These are phyloP conservation scores for Teleogryllus occipitalis DNA, from an alignment of 1,140 invertebrate genomes.

Conservation along the genomic window DNA sequence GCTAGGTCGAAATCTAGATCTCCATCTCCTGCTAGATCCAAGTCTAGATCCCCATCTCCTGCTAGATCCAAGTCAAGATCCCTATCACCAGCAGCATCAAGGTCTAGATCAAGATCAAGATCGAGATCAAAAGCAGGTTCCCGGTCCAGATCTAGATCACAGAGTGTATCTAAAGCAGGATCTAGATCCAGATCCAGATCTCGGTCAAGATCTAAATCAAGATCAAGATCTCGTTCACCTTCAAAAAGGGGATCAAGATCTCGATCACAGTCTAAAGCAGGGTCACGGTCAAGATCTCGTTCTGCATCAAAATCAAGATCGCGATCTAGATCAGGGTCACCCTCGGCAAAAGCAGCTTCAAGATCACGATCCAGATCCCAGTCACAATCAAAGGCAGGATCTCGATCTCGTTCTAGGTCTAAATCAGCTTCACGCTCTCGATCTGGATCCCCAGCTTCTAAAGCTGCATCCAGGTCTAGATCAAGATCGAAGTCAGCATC, in stretches of 20 bases:
- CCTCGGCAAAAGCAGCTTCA: constrained; percentile 13
- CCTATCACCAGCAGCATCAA: constrained; percentile 14
- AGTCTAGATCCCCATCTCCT: not conserved
- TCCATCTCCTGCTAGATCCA: not conserved
- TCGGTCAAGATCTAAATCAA: constrained; percentile 27
- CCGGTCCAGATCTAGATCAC: constrained; percentile 28
- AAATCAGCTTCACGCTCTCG: constrained; percentile 13
- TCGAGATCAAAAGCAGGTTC: constrained; percentile 30
- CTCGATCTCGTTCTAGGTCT: constrained; percentile 15
- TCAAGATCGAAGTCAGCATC: constrained; percentile 20
- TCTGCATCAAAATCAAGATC: constrained; percentile 32
- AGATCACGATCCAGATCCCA: constrained; percentile 15
- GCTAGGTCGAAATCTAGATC: not conserved
- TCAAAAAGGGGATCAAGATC: constrained; percentile 28
- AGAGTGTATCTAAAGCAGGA: constrained; percentile 33
- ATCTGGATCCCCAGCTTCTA: constrained; percentile 1
- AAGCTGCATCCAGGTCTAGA: constrained; percentile 1
- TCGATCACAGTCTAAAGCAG: constrained; percentile 28
- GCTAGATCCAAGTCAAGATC: constrained; percentile 29
- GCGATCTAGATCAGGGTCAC: constrained; percentile 32
- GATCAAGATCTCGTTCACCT: constrained; percentile 29
- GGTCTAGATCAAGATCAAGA: constrained; percentile 32
- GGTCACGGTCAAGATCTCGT: constrained; percentile 31
- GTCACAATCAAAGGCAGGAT: constrained; percentile 19
- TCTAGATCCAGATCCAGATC: constrained; percentile 30